These are phyloP conservation scores for Piscicola geometra DNA, from an alignment of 2,888 invertebrate species.

Conservation along the genomic window DNA sequence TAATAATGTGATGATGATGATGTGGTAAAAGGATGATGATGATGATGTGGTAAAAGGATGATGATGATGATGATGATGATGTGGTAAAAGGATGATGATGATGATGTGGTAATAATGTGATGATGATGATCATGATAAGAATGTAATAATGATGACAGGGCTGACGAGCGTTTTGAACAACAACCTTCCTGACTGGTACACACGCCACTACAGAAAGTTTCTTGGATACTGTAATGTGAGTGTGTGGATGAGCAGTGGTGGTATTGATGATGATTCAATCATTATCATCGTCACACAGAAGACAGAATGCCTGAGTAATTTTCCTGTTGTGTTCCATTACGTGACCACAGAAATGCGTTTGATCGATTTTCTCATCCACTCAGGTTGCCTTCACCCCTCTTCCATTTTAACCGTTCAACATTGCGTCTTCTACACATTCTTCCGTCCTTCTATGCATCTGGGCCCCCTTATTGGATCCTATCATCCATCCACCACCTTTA, in stretches of 20 bases:
- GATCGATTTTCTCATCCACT: constrained; percentile 12
- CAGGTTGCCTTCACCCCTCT: too few species aligned
- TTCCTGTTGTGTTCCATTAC: constrained; percentile 32
- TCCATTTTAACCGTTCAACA: neutral
- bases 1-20: too few species aligned
- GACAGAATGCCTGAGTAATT: constrained; percentile 22
- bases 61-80: too few species aligned
- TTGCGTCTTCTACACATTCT: too few species aligned
- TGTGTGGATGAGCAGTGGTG: constrained; percentile 4
- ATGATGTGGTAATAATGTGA: too few species aligned
- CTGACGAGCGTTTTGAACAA: neutral
- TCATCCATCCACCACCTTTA: neutral
- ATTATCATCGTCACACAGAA: constrained; percentile 18
- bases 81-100: too few species aligned
- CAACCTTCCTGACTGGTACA: constrained; percentile 19
- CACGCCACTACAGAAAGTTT: constrained; percentile 14
- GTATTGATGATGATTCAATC: too few species aligned
- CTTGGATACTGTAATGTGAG: constrained; percentile 40
- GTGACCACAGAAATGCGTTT: constrained; percentile 21
- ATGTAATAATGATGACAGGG: too few species aligned
- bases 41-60: too few species aligned
- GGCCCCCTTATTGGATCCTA: neutral
- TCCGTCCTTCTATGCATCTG: too few species aligned
- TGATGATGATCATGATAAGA: too few species aligned
- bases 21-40: too few species aligned